phyloP scores from a whole-genome alignment of 2,888 invertebrate species.

The Tigriopus californicus region DNA sequence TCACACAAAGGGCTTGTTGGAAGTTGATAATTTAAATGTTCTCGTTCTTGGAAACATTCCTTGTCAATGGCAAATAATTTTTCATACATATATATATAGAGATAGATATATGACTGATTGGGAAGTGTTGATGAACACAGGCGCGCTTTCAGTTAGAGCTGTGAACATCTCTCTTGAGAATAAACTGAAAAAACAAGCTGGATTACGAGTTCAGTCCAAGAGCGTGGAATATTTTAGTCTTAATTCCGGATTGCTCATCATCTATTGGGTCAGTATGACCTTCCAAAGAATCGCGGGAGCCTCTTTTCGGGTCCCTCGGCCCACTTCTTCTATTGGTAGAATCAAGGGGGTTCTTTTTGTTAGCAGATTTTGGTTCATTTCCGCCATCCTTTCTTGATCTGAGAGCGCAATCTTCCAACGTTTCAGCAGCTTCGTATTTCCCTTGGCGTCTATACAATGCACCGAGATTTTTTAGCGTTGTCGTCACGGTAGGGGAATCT shows the following conservation, averaged over 20 bases:
- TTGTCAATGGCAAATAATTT: too few species aligned
- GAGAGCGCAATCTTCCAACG: conserved; percentile 91
- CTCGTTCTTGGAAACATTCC: too few species aligned
- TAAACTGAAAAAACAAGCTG: neutral
- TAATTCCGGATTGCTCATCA: conserved; percentile 34
- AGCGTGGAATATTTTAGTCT: conserved; percentile 67
- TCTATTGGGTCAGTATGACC: conserved; percentile 24
- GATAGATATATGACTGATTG: too few species aligned
- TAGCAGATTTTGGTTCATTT: neutral
- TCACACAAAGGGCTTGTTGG: too few species aligned
- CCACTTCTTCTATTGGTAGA: conserved; percentile 21
- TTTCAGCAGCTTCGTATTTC: conserved; percentile 97
- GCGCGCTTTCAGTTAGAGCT: too few species aligned
- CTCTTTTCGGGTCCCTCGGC: conserved; percentile 26
- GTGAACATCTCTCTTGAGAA: neutral
- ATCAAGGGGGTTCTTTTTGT: neutral
- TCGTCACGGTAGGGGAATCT: conserved; percentile 89
- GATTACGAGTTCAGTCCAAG: conserved; percentile 51
- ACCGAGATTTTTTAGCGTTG: conserved; percentile 93
- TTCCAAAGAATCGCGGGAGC: conserved; percentile 24
- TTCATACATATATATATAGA: too few species aligned
- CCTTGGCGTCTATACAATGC: conserved; percentile 95
- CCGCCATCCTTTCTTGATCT: conserved; percentile 75
- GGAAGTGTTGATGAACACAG: too few species aligned
- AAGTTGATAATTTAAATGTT: too few species aligned